Evolutionary conservation across 2,888 invertebrate species (phyloP).

Genomic region (Eustalomyia histrio): DNA sequence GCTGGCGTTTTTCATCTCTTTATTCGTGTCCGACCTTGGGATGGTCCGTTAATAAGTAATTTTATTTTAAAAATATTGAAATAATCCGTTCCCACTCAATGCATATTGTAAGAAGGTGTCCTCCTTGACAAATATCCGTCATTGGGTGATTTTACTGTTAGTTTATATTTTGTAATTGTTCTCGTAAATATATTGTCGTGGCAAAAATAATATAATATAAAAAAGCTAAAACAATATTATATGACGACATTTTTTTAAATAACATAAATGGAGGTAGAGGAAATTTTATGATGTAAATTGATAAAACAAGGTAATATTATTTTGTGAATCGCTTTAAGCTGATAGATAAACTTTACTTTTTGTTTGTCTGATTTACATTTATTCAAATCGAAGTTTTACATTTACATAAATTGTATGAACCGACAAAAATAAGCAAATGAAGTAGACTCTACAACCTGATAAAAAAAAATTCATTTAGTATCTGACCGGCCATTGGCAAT

Average conservation of each 20-base stretch:
- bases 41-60: too few species aligned
- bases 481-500: background rate
- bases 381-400: conserved; percentile 3
- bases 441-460: background rate
- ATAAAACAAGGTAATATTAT: conserved; percentile 17
- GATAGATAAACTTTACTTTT: background rate
- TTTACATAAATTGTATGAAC: background rate
- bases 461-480: background rate
- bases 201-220: background rate
- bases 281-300: conserved; percentile 36
- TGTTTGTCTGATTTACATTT: background rate
- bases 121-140: too few species aligned
- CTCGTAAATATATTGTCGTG: background rate
- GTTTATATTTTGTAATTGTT: background rate
- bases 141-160: too few species aligned
- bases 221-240: background rate
- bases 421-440: conserved; percentile 4
- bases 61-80: too few species aligned
- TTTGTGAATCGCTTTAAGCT: conserved; percentile 5
- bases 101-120: too few species aligned
- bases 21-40: too few species aligned
- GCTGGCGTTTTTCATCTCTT: too few species aligned
- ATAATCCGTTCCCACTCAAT: too few species aligned
- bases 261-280: conserved; percentile 30
- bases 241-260: conserved; percentile 43